A percentile compares a stretch with the other conserved stretches of the same genome.
These are phyloP conservation scores for Luffia ferchaultella DNA, from an alignment of 2,888 invertebrate genomes.

Conservation along the genomic window DNA sequence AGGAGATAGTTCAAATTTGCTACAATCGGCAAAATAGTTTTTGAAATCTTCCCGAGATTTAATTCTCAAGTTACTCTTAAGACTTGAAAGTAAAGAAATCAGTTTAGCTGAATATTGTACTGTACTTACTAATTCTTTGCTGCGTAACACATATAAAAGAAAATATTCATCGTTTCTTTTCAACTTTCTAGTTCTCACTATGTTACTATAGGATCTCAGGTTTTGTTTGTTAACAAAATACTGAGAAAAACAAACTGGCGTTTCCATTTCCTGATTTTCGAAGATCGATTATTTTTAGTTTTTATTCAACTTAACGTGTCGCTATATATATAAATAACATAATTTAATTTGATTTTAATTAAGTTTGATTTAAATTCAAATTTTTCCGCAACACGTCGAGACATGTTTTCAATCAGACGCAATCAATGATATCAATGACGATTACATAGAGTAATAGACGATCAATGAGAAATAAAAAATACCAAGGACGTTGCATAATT, in stretches of 20 bases:
- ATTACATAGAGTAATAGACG: too few relatives aligned
- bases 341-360: too few relatives aligned
- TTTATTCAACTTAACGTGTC: too few relatives aligned
- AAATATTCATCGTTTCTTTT: conserved; percentile 14
- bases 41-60: conserved; percentile 36
- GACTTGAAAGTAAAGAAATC: conserved; percentile 19
- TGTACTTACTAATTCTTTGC: conserved; percentile 20
- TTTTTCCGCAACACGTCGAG: too few relatives aligned
- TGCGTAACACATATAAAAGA: conserved; percentile 24
- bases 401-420: too few relatives aligned
- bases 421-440: too few relatives aligned
- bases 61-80: conserved; percentile 29
- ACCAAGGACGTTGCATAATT: too few relatives aligned
- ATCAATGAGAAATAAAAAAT: too few relatives aligned
- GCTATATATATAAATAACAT: too few relatives aligned
- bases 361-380: too few relatives aligned
- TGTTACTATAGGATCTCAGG: conserved; percentile 37
- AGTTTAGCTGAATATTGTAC: conserved; percentile 25
- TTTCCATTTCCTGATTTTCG: conserved; percentile 24
- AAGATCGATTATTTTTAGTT: too few relatives aligned
- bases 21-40: conserved; percentile 24
- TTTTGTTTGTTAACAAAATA: conserved; percentile 50
- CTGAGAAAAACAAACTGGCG: conserved; percentile 35
- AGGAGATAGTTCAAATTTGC: conserved; percentile 14
- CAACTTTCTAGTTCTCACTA: conserved; percentile 23